Evolutionary conservation across 2,113 vertebrate genomes (phyloP).

Genomic region (Glaucidium brasilianum): DNA sequence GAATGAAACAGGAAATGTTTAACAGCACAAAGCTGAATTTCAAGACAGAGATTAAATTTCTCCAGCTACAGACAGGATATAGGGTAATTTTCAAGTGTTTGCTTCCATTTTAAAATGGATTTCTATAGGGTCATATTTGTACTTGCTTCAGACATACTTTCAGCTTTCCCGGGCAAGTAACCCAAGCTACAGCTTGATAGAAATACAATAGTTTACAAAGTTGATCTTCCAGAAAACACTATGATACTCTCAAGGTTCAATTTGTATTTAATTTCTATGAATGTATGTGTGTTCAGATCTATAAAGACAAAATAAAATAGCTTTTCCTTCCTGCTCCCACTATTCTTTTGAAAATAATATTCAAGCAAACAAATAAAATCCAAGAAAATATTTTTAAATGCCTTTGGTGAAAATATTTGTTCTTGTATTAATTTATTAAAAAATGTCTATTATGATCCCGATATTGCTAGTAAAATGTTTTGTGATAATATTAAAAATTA

Average conservation of each 20-base stretch:
- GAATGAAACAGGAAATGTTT: neutral
- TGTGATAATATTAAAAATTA: neutral
- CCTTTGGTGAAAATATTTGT: neutral
- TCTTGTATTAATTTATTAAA: neutral
- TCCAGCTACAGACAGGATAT: neutral
- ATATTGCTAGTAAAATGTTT: neutral
- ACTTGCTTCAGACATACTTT: neutral
- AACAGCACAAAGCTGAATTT: neutral
- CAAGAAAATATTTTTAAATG: neutral
- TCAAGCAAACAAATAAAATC: neutral
- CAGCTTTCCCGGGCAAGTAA: neutral
- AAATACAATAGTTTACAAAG: neutral
- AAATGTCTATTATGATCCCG: neutral
- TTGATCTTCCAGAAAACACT: neutral
- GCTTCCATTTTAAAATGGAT: neutral
- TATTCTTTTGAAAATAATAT: neutral
- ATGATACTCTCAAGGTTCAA: neutral
- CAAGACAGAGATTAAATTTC: neutral
- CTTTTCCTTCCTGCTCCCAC: neutral
- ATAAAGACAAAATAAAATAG: neutral
- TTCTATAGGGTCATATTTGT: neutral
- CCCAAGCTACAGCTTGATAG: neutral
- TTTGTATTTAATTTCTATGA: neutral
- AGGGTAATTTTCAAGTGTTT: neutral
- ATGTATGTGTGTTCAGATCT: neutral